phyloP scores from a whole-genome alignment of 1,140 invertebrate species.

The Hyposmocoma kahamanoa region DNA sequence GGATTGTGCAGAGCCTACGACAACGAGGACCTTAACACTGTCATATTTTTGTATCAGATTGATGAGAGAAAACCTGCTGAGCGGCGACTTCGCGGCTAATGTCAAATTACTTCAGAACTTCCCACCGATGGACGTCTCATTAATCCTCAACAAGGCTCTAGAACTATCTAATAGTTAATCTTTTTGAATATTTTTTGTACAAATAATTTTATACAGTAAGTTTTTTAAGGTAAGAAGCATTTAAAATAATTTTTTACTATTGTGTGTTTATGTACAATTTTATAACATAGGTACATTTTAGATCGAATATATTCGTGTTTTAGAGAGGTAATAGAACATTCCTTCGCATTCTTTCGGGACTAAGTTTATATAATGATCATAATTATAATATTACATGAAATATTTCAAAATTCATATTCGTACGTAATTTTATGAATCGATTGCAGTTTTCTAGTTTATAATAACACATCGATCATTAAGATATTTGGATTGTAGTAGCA shows the following conservation, averaged over 20 bases:
- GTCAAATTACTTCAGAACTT: constrained; percentile 86
- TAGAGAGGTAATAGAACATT: neutral
- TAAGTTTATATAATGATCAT: too few relatives aligned
- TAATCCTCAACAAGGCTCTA: constrained; percentile 52
- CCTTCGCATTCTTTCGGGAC: too few relatives aligned
- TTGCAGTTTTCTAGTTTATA: too few relatives aligned
- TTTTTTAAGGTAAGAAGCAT: neutral
- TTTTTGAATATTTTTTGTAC: neutral
- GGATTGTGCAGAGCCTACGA: too few relatives aligned
- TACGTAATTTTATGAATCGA: too few relatives aligned
- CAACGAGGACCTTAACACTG: too few relatives aligned
- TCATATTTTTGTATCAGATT: too few relatives aligned
- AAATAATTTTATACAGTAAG: neutral
- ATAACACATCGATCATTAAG: too few relatives aligned
- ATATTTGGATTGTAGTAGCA: too few relatives aligned
- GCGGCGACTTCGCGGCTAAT: constrained; percentile 91
- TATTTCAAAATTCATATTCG: too few relatives aligned
- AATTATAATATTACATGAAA: too few relatives aligned
- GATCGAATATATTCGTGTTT: neutral
- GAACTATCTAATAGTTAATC: constrained; percentile 20
- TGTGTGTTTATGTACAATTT: neutral
- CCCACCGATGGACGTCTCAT: constrained; percentile 58
- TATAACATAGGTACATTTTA: neutral
- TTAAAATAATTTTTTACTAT: neutral
- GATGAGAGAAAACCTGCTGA: constrained; percentile 85